These are phyloP conservation scores for Eurypyga helias DNA, from an alignment of 2,113 vertebrate species.

Conservation along the genomic window DNA sequence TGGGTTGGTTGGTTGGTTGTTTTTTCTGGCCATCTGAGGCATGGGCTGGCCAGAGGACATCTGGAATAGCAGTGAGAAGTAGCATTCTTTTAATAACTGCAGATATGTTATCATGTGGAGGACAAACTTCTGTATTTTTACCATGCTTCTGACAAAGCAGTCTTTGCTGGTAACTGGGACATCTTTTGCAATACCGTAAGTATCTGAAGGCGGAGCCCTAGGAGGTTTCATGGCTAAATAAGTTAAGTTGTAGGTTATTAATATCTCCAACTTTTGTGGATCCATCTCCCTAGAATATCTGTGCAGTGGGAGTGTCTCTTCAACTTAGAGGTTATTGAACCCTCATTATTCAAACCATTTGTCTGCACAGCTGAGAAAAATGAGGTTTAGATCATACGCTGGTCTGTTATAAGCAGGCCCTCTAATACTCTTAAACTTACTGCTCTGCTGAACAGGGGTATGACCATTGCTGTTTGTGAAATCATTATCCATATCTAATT, in stretches of 20 bases:
- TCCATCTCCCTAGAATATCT: not conserved
- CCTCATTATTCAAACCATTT: not conserved
- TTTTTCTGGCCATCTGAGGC: not conserved
- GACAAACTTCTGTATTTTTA: not conserved
- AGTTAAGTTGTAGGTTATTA: not conserved
- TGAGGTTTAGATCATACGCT: fast-evolving
- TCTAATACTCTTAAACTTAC: too few species aligned
- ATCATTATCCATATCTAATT: not conserved
- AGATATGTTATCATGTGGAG: not conserved
- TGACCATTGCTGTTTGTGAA: not conserved
- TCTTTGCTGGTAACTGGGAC: not conserved
- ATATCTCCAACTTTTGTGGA: not conserved
- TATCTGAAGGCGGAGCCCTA: not conserved
- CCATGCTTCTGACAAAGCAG: not conserved
- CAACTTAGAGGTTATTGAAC: not conserved
- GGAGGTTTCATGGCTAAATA: not conserved
- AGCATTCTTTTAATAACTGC: not conserved
- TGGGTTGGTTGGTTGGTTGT: too few species aligned
- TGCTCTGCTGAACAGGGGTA: not conserved
- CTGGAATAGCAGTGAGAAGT: not conserved
- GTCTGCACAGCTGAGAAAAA: not conserved
- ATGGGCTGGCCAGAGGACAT: not conserved
- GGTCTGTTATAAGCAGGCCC: fast-evolving
- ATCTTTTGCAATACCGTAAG: fast-evolving
- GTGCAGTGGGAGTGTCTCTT: too few species aligned